These are phyloP conservation scores for Lasiurus cinereus DNA, from an alignment of 2,113 vertebrate genomes.

Conservation along the genomic window DNA sequence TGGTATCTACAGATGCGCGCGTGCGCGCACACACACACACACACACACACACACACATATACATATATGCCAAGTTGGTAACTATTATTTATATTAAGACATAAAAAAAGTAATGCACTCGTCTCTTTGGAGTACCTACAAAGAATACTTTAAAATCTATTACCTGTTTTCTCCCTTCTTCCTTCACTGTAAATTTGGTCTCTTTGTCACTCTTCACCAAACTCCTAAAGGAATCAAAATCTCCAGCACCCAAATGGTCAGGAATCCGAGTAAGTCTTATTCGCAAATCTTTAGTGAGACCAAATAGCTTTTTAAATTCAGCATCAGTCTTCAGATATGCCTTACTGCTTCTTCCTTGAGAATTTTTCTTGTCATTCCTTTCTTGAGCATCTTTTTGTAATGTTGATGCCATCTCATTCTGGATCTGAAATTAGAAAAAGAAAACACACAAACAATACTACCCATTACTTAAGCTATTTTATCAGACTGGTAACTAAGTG, in stretches of 20 bases:
- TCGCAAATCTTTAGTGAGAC: conserved; percentile 87
- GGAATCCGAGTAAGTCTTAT: conserved; percentile 86
- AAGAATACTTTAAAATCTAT: conserved; percentile 78
- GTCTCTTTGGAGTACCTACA: conserved; percentile 8
- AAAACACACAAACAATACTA: conserved; percentile 79
- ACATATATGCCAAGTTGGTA: conserved; percentile 17
- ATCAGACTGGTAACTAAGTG: conserved; percentile 51
- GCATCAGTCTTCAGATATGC: conserved; percentile 77
- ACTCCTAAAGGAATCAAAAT: conserved; percentile 72
- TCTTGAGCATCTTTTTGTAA: conserved; percentile 61
- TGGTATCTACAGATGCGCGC: neutral
- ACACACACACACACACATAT: neutral
- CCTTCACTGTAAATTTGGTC: conserved; percentile 57
- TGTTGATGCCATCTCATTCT: conserved; percentile 82
- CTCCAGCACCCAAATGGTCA: conserved; percentile 57
- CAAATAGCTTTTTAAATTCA: conserved; percentile 87
- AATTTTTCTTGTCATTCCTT: conserved; percentile 73
- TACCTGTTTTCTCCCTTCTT: conserved; percentile 80
- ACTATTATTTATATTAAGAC: neutral
- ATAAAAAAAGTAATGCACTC: conserved; percentile 38
- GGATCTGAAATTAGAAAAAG: conserved; percentile 85
- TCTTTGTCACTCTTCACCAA: conserved; percentile 69
- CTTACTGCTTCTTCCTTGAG: conserved; percentile 74
- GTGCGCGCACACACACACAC: no score
- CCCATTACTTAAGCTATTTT: conserved; percentile 68